A percentile compares a stretch with the other conserved stretches of the same genome.
Conservation (phyloP, 2,888 invertebrate species). For the Barypeithes pellucidus region DNA sequence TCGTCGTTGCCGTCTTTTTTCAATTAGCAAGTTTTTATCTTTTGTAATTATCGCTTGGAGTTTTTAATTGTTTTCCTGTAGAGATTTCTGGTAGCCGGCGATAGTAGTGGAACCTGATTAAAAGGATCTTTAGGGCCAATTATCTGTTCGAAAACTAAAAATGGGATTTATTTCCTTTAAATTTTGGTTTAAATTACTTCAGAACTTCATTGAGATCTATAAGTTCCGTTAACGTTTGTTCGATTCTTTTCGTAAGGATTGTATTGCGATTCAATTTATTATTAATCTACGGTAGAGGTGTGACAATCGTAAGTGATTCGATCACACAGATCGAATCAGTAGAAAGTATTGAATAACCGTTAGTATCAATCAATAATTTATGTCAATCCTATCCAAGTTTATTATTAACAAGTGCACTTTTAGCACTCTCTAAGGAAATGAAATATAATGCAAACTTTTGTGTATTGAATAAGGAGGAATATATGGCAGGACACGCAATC, state of each 20-base stretch:
- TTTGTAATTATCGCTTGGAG: constrained; percentile 38
- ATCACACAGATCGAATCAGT: too few species aligned
- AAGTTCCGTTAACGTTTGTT: neutral
- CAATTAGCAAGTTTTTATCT: constrained; percentile 52
- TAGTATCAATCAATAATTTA: too few species aligned
- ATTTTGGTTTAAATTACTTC: constrained; percentile 26
- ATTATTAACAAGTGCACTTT: too few species aligned
- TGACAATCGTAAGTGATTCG: too few species aligned
- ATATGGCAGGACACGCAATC: too few species aligned
- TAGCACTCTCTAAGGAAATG: too few species aligned
- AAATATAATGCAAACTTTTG: too few species aligned
- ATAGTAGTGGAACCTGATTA: constrained; percentile 34
- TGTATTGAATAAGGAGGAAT: too few species aligned
- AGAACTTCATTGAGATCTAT: constrained; percentile 6
- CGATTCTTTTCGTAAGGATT: neutral
- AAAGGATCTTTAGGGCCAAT: constrained; percentile 31
- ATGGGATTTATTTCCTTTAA: constrained; percentile 25
- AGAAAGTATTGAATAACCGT: too few species aligned
- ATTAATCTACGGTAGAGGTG: too few species aligned
- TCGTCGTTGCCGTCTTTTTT: constrained; percentile 35
- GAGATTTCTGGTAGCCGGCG: constrained; percentile 28
- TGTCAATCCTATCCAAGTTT: too few species aligned
- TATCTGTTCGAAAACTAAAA: constrained; percentile 26
- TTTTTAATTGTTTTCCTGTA: constrained; percentile 46
- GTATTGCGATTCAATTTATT: neutral